Evolutionary conservation across 2,888 invertebrate species (phyloP).

Genomic region (Drosophila falleni): DNA sequence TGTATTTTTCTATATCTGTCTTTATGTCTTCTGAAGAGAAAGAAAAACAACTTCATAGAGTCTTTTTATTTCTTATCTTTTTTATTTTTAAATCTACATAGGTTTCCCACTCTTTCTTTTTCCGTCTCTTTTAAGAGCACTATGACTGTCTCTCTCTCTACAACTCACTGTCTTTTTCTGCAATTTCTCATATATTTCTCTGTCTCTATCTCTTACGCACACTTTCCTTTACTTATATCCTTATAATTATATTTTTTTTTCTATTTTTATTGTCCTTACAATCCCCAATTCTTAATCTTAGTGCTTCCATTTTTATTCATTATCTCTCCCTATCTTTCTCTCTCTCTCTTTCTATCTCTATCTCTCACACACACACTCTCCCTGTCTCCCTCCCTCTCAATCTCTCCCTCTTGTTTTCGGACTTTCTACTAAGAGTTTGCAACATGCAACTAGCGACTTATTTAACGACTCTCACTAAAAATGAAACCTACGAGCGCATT

Average conservation of each 20-base stretch:
- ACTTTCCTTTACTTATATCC: neutral
- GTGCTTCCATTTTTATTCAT: too few relatives aligned
- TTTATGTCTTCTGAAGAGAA: too few relatives aligned
- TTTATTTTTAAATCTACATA: too few relatives aligned
- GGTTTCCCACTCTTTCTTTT: neutral
- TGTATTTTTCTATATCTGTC: too few relatives aligned
- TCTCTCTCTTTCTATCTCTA: too few relatives aligned
- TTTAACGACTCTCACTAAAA: constrained; percentile 73
- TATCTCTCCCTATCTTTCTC: too few relatives aligned
- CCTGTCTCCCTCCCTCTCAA: neutral
- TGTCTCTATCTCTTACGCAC: neutral
- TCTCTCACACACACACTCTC: too few relatives aligned
- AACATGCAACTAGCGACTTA: constrained; percentile 38
- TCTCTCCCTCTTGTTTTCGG: neutral
- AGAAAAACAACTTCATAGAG: neutral
- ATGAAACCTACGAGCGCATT: constrained; percentile 73
- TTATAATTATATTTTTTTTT: neutral
- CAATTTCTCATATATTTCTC: neutral
- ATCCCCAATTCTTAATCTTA: neutral
- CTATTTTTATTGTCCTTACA: neutral
- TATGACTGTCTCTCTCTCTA: neutral
- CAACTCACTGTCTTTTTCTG: neutral
- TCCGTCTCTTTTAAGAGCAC: too few relatives aligned
- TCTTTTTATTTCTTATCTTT: neutral
- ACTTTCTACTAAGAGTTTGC: constrained; percentile 20